phyloP scores from a whole-genome alignment of 2,888 invertebrate species.

The Chrysina gloriosa region DNA sequence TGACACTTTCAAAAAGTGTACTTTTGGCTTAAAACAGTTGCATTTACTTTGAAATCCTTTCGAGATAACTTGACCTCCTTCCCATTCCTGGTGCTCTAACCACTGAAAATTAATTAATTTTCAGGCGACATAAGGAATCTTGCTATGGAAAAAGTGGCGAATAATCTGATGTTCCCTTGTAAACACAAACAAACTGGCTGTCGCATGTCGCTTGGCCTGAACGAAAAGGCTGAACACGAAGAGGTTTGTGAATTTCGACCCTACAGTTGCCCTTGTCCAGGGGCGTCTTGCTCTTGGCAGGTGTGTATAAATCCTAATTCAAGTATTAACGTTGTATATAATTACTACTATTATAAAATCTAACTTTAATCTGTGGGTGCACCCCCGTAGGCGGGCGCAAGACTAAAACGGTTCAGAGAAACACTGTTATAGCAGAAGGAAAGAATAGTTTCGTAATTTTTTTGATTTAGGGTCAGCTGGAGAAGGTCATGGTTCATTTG shows the following conservation, averaged over 20 bases:
- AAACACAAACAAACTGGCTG: slow-evolving; percentile 98
- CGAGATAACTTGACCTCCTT: too few relatives aligned
- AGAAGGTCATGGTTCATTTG: slow-evolving; percentile 98
- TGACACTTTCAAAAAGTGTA: too few relatives aligned
- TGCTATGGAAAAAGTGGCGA: slow-evolving; percentile 99
- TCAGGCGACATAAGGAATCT: slow-evolving; percentile 95
- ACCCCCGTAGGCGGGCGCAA: too few relatives aligned
- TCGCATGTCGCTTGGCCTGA: slow-evolving; percentile 89
- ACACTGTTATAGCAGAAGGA: too few relatives aligned
- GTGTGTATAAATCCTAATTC: slow-evolving; percentile 49
- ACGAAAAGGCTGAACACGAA: slow-evolving; percentile 99
- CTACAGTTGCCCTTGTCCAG: slow-evolving; percentile 99
- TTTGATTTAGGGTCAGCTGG: slow-evolving; percentile 78
- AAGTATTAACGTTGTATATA: too few relatives aligned
- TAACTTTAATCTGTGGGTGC: too few relatives aligned
- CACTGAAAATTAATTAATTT: slow-evolving; percentile 3
- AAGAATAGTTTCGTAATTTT: background rate
- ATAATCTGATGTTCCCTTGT: slow-evolving; percentile 98
- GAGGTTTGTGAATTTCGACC: slow-evolving; percentile 98
- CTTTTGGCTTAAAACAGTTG: too few relatives aligned
- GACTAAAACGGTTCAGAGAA: too few relatives aligned
- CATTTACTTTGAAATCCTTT: too few relatives aligned
- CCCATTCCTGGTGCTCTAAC: too few relatives aligned
- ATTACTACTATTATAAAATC: too few relatives aligned
- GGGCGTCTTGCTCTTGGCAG: slow-evolving; percentile 99